phyloP scores from a whole-genome alignment of 2,797 vertebrate species.

The Uromys caudimaculatus region DNA sequence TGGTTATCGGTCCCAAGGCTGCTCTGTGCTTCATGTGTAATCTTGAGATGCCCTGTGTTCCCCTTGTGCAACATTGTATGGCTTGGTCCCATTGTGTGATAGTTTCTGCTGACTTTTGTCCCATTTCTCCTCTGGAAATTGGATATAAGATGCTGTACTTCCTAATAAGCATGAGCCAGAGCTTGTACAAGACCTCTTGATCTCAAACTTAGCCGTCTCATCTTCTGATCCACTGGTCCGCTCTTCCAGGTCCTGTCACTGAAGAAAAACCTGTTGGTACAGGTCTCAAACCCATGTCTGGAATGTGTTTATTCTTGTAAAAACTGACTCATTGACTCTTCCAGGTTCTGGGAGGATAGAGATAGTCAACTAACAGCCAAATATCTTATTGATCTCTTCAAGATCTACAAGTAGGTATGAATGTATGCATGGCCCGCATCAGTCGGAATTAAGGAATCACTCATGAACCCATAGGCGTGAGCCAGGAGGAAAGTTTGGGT shows the following conservation, averaged over 20 bases:
- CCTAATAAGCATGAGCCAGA: not conserved
- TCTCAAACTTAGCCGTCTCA: not conserved
- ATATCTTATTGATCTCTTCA: not conserved
- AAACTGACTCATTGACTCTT: constrained; percentile 39
- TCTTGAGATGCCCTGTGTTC: not conserved
- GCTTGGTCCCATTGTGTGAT: not conserved
- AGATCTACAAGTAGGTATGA: not conserved
- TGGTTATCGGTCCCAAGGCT: not conserved
- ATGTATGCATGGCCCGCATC: not conserved
- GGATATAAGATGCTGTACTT: not conserved
- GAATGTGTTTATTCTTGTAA: constrained; percentile 38
- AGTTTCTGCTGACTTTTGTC: not conserved
- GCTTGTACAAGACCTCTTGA: not conserved
- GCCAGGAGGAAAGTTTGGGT: not conserved
- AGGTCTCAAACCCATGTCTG: not conserved
- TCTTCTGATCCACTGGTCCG: not conserved
- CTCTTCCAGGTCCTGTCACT: not conserved
- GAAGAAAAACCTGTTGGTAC: not conserved
- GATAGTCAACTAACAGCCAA: not conserved
- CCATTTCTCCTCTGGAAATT: not conserved
- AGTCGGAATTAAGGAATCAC: not conserved
- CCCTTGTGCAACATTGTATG: not conserved
- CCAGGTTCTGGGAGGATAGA: not conserved
- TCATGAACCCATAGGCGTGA: not conserved
- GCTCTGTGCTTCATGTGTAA: not conserved